Percentiles rank a stretch among this genome's conserved stretches.
Evolutionary conservation across 2,888 invertebrate genomes (phyloP).

Genomic region (Gisinianus flammeolus): DNA sequence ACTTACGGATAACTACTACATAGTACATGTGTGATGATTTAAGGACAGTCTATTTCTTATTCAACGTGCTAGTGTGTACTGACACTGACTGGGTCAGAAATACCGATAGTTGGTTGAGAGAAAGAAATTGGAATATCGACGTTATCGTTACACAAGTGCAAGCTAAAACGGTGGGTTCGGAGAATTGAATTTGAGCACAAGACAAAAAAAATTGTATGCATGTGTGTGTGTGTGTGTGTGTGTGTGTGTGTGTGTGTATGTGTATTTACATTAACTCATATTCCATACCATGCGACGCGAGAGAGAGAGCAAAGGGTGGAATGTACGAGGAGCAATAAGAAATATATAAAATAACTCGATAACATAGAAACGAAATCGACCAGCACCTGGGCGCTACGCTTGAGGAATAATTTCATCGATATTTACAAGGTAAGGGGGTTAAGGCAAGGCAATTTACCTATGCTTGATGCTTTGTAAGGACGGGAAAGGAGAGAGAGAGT

Average conservation of each 20-base stretch:
- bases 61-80: too few species aligned
- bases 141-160: not conserved
- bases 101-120: not conserved
- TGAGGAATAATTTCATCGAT: constrained; percentile 29
- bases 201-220: constrained; percentile 4
- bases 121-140: not conserved
- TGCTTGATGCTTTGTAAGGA: too few species aligned
- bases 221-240: too few species aligned
- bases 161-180: not conserved
- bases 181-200: not conserved
- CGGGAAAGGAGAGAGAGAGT: too few species aligned
- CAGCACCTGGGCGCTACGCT: constrained; percentile 22
- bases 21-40: too few species aligned
- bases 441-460: not conserved
- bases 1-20: too few species aligned
- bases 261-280: constrained; percentile 8
- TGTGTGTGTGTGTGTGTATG: too few species aligned
- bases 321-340: not conserved
- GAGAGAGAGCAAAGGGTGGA: not conserved
- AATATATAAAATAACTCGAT: constrained; percentile 4
- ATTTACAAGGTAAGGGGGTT: constrained; percentile 5
- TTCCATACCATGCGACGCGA: not conserved
- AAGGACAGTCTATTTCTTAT: too few species aligned
- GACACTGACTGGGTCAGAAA: too few species aligned
- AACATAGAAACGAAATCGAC: constrained; percentile 24